phyloP scores from a whole-genome alignment of 1,140 invertebrate genomes.

The Vollenhovia emeryi region DNA sequence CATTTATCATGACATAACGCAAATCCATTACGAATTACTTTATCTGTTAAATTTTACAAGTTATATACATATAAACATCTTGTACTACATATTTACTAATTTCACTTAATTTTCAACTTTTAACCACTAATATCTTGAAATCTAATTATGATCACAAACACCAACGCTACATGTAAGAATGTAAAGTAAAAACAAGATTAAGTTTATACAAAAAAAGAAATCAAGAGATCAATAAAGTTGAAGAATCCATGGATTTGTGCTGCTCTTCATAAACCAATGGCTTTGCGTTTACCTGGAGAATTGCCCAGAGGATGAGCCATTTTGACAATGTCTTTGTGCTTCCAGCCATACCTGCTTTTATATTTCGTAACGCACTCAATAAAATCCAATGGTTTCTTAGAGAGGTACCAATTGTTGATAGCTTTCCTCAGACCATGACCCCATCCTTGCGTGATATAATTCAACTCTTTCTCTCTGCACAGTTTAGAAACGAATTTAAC shows the following conservation, averaged over 20 bases:
- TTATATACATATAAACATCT: constrained; percentile 10
- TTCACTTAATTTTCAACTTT: constrained; percentile 7
- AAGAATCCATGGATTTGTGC: constrained; percentile 2
- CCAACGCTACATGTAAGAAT: background rate
- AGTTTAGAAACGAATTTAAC: constrained; percentile 86
- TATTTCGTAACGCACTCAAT: constrained; percentile 88
- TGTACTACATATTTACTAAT: no score
- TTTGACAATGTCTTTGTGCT: constrained; percentile 89
- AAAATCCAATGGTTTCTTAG: constrained; percentile 86
- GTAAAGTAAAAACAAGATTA: background rate
- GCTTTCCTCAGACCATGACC: constrained; percentile 88
- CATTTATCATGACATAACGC: background rate
- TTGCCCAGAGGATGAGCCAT: constrained; percentile 87
- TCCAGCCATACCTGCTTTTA: constrained; percentile 88
- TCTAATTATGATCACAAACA: background rate
- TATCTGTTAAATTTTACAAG: background rate
- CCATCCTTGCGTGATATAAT: constrained; percentile 84
- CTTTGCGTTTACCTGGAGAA: constrained; percentile 81
- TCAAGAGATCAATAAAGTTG: background rate
- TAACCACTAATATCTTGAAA: background rate
- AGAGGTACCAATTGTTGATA: constrained; percentile 88
- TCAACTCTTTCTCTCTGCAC: constrained; percentile 77
- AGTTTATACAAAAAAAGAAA: background rate
- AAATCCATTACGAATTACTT: background rate
- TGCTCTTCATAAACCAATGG: background rate